phyloP scores from a whole-genome alignment of 2,797 vertebrate genomes.

The Thamnophis elegans region DNA sequence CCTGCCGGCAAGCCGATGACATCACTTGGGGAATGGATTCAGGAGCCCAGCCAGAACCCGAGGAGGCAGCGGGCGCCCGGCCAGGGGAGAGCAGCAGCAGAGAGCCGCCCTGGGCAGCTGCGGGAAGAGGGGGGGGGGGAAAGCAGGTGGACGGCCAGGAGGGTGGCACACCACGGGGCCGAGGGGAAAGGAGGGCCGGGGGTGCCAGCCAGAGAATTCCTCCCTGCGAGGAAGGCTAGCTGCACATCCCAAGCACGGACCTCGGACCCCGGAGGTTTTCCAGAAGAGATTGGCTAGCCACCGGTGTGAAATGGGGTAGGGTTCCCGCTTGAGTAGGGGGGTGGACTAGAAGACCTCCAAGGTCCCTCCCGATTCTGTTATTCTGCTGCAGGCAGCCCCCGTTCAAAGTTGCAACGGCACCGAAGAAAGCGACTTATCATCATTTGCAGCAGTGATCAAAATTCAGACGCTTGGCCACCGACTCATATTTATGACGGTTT shows the following conservation, averaged over 20 bases:
- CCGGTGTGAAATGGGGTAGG: background rate
- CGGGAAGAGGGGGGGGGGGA: background rate
- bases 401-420: background rate
- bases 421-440: background rate
- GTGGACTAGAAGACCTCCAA: background rate
- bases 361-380: background rate
- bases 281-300: background rate
- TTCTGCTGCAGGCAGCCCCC: background rate
- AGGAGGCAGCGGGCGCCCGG: background rate
- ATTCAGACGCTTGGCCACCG: background rate
- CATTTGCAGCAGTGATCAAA: background rate
- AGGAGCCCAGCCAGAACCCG: slow-evolving; percentile 68
- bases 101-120: background rate
- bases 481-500: background rate
- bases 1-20: slow-evolving; percentile 98
- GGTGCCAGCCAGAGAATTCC: background rate
- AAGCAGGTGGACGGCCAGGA: background rate
- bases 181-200: background rate
- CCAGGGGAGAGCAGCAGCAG: background rate
- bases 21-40: slow-evolving; percentile 90
- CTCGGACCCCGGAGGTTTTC: too few species aligned
- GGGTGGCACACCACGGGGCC: background rate
- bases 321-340: background rate
- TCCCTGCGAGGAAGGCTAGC: background rate
- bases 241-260: background rate